Evolutionary conservation across 2,888 invertebrate genomes (phyloP), one percentile per base, ranked within the genome.

Genomic region (Xanthorhoe spadicearia): DNA sequence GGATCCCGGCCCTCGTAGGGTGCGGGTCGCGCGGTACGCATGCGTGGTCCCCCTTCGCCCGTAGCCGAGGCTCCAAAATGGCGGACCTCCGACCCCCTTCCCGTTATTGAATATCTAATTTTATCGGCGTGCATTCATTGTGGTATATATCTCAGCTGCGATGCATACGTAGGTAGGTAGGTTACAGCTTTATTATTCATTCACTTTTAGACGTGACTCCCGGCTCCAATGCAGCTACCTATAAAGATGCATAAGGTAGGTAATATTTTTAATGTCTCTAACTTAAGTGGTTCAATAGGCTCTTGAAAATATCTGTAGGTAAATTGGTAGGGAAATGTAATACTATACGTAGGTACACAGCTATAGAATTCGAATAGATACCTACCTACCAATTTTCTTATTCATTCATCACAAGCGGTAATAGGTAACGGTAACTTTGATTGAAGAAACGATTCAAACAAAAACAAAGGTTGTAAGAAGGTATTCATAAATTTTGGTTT

Each of bases 91-190:
- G 82, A 86, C 88, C 92, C 88, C 90, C 89, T 90, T 87, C 84
- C 85, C 82, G 86, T 88, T 93, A 93, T 92, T 92, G 92, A 92
- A 91, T 92, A 92, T 91, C 91, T 92, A 92, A 92, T 92, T 92
- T 91, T 92, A 89, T 88, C 86, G 83, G 73, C 81, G 81, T 90
- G 87, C 89, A 91, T 88, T 86, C 86, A 84, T 86, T 85, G 85
- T 86, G 83, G 81, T 82, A 82, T 83, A 81, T 81, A 82, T 73
- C 79, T 79, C 77, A 80, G 77, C 75, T 79, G 77, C 75, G 74
- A 82, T 87, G 85, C 86, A 83, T 71, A 69, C 77, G 77, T 72
- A 23, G 23, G 23, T 23, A 23, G 23, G 23, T 23, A 3, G 2
- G 4, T n/a, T 23, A 74, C 77, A 75, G 77, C 69, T 79, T 79